Conservation (phyloP, 2,888 invertebrate species). For the Tipula vernalis region DNA sequence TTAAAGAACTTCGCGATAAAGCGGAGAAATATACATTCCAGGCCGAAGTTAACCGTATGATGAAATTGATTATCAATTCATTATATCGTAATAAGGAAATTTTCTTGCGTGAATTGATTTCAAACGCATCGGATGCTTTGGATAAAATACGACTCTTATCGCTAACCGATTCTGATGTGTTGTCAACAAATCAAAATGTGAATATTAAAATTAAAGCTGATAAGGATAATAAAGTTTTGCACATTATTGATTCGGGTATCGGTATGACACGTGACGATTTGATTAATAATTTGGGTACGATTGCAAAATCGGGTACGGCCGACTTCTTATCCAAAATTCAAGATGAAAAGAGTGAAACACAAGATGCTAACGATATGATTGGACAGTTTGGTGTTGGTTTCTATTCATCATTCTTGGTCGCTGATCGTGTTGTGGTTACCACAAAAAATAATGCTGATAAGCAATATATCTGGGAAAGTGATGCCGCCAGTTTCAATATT, state of each 20-base stretch:
- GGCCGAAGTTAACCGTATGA: slow-evolving; percentile 99
- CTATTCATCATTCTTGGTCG: slow-evolving; percentile 95
- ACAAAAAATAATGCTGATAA: slow-evolving; percentile 88
- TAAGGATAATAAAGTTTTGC: slow-evolving; percentile 79
- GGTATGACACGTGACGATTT: slow-evolving; percentile 95
- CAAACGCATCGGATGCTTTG: slow-evolving; percentile 96
- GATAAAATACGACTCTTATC: slow-evolving; percentile 94
- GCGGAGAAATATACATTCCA: slow-evolving; percentile 86
- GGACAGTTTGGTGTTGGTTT: slow-evolving; percentile 99
- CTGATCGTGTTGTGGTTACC: slow-evolving; percentile 89
- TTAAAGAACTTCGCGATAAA: slow-evolving; percentile 80
- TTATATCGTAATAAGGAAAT: slow-evolving; percentile 99
- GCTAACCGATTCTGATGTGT: slow-evolving; percentile 69
- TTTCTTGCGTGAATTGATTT: slow-evolving; percentile 93
- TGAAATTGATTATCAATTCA: slow-evolving; percentile 99
- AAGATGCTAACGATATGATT: slow-evolving; percentile 92
- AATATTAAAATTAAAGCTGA: slow-evolving; percentile 87
- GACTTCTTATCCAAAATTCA: slow-evolving; percentile 91
- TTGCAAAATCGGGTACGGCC: slow-evolving; percentile 94
- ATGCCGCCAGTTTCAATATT: slow-evolving; percentile 80
- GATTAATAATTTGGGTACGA: slow-evolving; percentile 92
- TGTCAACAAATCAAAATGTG: slow-evolving; percentile 70
- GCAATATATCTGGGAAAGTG: slow-evolving; percentile 98
- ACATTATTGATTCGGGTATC: slow-evolving; percentile 92
- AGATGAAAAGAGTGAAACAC: slow-evolving; percentile 37